Conservation (phyloP, 2,113 vertebrate species). For the Megaleporinus macrocephalus region DNA sequence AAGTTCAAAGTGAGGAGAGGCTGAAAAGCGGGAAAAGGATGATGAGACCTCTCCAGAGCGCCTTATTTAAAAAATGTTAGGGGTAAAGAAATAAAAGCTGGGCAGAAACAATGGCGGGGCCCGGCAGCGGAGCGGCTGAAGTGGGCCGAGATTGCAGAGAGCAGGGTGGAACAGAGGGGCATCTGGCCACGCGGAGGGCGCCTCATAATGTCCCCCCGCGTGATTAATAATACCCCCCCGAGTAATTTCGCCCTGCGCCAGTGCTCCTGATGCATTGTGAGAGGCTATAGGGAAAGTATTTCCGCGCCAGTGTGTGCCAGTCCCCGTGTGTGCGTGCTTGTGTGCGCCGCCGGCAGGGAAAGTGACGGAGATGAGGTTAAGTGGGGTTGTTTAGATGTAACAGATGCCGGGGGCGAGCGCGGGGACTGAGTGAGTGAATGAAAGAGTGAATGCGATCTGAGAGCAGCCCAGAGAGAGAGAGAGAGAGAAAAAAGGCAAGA, state of each 20-base stretch:
- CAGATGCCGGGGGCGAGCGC: slow-evolving; percentile 70
- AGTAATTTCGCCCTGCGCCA: slow-evolving; percentile 53
- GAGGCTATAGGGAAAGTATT: slow-evolving; percentile 42
- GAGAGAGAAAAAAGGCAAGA: slow-evolving; percentile 31
- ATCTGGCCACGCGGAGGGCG: slow-evolving; percentile 67
- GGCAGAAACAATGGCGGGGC: slow-evolving; percentile 73
- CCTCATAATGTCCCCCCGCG: slow-evolving; percentile 58
- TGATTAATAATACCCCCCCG: slow-evolving; percentile 59
- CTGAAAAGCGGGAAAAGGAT: slow-evolving; percentile 76
- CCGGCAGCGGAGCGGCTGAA: slow-evolving; percentile 71
- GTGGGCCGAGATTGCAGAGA: slow-evolving; percentile 79
- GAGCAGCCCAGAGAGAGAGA: slow-evolving; percentile 44
- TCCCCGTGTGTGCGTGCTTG: slow-evolving; percentile 46
- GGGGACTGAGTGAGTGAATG: slow-evolving; percentile 43
- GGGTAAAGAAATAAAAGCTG: slow-evolving; percentile 76
- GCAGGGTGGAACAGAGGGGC: slow-evolving; percentile 77
- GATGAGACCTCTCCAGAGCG: slow-evolving; percentile 76
- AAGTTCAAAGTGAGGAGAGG: slow-evolving; percentile 75
- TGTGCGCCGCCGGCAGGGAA: slow-evolving; percentile 70
- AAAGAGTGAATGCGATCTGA: slow-evolving; percentile 41
- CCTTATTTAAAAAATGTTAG: slow-evolving; percentile 72
- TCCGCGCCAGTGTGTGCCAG: slow-evolving; percentile 28
- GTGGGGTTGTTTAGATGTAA: slow-evolving; percentile 78
- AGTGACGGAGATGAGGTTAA: slow-evolving; percentile 82
- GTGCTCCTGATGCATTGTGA: slow-evolving; percentile 41